Evolutionary conservation across 2,113 vertebrate species (phyloP), one percentile per base, ranked within the genome.

Genomic region (Riparia riparia): DNA sequence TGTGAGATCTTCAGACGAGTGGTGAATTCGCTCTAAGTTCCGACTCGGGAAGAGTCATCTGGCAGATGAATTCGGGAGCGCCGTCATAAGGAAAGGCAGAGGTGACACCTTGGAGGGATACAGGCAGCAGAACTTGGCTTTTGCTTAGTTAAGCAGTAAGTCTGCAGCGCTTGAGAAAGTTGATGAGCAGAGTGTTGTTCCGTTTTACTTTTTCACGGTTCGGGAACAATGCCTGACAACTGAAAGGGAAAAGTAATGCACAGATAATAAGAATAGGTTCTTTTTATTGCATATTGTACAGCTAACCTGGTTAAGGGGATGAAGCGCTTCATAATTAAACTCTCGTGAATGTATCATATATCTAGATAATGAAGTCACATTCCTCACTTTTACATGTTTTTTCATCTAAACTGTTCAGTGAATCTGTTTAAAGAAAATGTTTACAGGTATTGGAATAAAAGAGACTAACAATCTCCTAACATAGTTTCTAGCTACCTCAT

Each of bases 11-110:
- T 19, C n/a, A 4, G 47, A 6, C 37, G 22, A 34, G 34, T 17
- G 70, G 20, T 3, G 42, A 51, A 31, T 7, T 10, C 7, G 0
- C 4, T 7, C 3, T 8, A 0, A 41, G 12, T 76, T 69, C 14
- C 10, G 34, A 20, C 9, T 26, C 9, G 12, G 26, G 51, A 57
- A n/a, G 44, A 39, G 42, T 71, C 45, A 1, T 2, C 10, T 5
- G 4, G 54, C 8, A 0, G 31, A 3, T 32, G 39, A 12, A 8
- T 45, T 73, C 4, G 2, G 65, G 44, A 68, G 6, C 8, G 17
- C 14, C 14, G 50, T 18, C 17, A 0, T 1, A 5, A 10, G 54
- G 66, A 51, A 17, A 57, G 56, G 71, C 16, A 44, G 84, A 42
- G 50, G 50, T 50, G 32, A 34, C 25, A 3, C 32, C 68, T 39